These are phyloP conservation scores for Sceloporus tristichus DNA, from an alignment of 2,113 vertebrate species.

Conservation along the genomic window DNA sequence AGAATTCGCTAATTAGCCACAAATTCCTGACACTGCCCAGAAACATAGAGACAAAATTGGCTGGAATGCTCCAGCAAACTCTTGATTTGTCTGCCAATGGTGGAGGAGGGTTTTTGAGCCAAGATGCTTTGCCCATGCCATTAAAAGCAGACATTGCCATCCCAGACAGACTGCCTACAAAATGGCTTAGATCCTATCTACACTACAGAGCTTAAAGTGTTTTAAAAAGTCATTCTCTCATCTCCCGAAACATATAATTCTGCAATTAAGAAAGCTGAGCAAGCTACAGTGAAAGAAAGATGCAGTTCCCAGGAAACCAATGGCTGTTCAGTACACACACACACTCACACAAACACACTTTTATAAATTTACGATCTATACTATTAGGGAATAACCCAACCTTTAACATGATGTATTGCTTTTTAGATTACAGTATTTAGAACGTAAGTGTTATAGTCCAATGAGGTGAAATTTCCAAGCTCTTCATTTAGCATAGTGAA, in stretches of 20 bases:
- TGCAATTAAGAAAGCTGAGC: not conserved
- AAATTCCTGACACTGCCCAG: constrained; percentile 13
- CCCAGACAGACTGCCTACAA: not conserved
- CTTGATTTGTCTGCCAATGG: not conserved
- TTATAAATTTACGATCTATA: no score
- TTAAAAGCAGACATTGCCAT: constrained; percentile 5
- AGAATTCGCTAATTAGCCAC: constrained; percentile 36
- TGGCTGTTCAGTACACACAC: not conserved
- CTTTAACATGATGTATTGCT: not conserved
- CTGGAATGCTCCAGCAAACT: constrained; percentile 6
- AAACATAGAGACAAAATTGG: not conserved
- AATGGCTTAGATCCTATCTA: not conserved
- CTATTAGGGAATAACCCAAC: not conserved
- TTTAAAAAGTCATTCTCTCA: not conserved
- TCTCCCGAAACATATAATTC: not conserved
- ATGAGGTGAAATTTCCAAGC: not conserved
- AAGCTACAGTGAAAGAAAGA: not conserved
- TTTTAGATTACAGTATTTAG: not conserved
- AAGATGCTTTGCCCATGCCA: not conserved
- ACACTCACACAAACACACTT: not conserved
- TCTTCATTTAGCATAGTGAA: no score
- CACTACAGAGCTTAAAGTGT: not conserved
- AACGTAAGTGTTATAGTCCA: not conserved
- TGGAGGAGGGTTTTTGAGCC: not conserved
- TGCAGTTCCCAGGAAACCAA: not conserved